Evolutionary conservation across 2,888 invertebrate species (phyloP), one percentile per base, ranked within the genome.

Genomic region (Lobophora halterata): DNA sequence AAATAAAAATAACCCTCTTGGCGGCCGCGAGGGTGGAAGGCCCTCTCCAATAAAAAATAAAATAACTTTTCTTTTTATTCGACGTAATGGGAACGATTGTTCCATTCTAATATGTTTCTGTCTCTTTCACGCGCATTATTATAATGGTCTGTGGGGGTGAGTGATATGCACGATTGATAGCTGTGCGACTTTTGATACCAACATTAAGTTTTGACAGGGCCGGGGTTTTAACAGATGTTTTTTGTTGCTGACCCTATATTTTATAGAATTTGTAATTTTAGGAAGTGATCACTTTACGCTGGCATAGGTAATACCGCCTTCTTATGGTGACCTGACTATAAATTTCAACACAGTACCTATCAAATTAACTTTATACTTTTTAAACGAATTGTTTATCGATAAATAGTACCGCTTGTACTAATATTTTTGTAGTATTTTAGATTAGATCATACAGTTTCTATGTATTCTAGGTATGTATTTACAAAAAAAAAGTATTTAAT

Each of bases 31-130:
- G 85, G 83, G 83, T 79, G 81, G 83, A 79, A 57, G 69, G 80
- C 82, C 82, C 85, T 73, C 79, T 78, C 79, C 80, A 80, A 85
- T 80, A 83, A 86, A 86, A 86, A 86, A 86, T 87, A 87, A 85
- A 86, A 87, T 87, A 86, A 86, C 87, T 86, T 86, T 85, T 86
- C 86, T 86, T 85, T 86, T 85, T 83, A 83, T 85, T 83, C 81
- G 79, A 71, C 82, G 76, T 85, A 85, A 85, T 85, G 80, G 81
- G 79, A 75, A 75, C 83, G 81, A 77, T 79, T 79, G 83, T 79
- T 76, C 76, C 71, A 65, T 77, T 81, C 79, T 81, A 79, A 82
- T 80, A 69, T 71, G 71, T 76, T 76, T 74, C 75, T 58, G 70
- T 82, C 83, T 64, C 73, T 65, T 67, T 81, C 70, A 62, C 67